Conservation (phyloP, 2,888 invertebrate species). For the Catocala fraxini region DNA sequence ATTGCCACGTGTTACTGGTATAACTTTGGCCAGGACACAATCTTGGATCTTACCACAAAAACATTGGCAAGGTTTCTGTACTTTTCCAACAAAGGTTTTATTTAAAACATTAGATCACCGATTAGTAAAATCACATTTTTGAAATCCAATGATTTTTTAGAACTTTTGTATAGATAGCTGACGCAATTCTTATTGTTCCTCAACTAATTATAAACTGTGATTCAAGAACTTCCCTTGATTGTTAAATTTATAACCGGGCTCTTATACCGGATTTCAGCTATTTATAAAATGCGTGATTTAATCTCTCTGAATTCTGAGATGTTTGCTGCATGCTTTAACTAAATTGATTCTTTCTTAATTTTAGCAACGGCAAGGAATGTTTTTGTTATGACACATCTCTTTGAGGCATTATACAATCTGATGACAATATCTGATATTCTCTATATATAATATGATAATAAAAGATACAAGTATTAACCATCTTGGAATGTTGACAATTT, state of each 20-base stretch:
- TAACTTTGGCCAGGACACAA: conserved; percentile 1
- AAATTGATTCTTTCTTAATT: background rate
- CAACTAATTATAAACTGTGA: conserved; percentile 48
- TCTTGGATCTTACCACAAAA: background rate
- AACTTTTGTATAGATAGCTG: conserved; percentile 11
- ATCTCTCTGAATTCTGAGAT: conserved; percentile 32
- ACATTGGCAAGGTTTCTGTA: background rate
- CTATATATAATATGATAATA: background rate
- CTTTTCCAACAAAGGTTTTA: conserved; percentile 7
- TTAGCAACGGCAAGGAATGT: background rate
- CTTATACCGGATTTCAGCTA: conserved; percentile 38
- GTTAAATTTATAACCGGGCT: conserved; percentile 45
- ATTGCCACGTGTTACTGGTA: conserved; percentile 4
- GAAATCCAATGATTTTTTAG: conserved; percentile 17
- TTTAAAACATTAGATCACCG: conserved; percentile 1
- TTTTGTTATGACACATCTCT: background rate
- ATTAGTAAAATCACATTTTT: conserved; percentile 9
- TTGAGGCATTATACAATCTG: background rate
- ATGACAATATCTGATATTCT: too few relatives aligned
- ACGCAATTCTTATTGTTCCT: conserved; percentile 32
- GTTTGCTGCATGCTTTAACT: conserved; percentile 17
- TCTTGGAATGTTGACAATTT: conserved; percentile 51
- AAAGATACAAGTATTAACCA: conserved; percentile 3
- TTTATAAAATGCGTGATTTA: conserved; percentile 44
- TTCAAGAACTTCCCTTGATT: conserved; percentile 46